Evolutionary conservation across 2,797 vertebrate genomes (phyloP), one percentile per base, ranked within the genome.

Genomic region (Megalops cyprinoides): DNA sequence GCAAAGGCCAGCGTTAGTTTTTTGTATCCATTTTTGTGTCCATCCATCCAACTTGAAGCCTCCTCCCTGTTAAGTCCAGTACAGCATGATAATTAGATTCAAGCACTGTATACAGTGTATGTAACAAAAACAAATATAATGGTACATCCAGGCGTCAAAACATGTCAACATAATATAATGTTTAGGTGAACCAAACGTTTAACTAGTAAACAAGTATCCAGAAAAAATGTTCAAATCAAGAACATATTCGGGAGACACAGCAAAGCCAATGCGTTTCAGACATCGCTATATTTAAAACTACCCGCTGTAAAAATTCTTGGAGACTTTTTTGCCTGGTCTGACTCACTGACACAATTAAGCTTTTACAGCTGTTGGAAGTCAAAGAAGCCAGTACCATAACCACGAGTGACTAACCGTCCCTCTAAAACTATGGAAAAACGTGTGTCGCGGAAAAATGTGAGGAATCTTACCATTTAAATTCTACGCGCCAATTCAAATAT

Each of bases 261-360:
- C 20, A 25, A 48, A 15, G 56, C n/a, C 56, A 75, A 46, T 48
- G 44, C 6, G 48, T 65, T 55, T 18, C 34, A 76, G 51, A 56
- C 74, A 12, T 53, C 14, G 51, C 74, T 39, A 76, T 56, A 76
- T 76, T 34, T 81, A 75, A 81, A 60, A 73, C 25, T 31, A 46
- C 44, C 20, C 56, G 58, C 39, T 37, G 25, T 62, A 39, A 39
- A 81, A 65, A 75, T 20, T 4, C 9, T 51, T 25, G 49, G 65
- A 15, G 62, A 51, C 39, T 37, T 65, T 65, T 58, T 60, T 48
- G 12, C 39, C 53, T 73, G 67, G 48, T 39, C 67, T 73, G 65
- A 80, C 67, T 80, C 69, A 74, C 37, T 79, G 23, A 73, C 49
- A 18, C 56, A 44, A 69, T 34, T 48, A 55, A 74, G 49, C 31